Conservation (phyloP, 2,888 invertebrate species). For the Proisotoma minuta region DNA sequence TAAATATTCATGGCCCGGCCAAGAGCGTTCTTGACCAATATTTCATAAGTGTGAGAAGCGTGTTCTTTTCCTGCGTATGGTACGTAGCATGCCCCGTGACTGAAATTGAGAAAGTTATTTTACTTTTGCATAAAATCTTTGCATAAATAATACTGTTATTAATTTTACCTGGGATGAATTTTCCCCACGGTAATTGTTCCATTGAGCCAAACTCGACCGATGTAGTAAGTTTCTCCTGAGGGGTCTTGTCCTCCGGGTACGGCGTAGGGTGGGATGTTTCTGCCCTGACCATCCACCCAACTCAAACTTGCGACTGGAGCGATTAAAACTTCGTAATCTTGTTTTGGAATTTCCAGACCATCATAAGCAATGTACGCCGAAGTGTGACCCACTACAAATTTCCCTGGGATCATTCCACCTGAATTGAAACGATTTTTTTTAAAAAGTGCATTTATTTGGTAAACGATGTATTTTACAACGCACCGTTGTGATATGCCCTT, state of each 20-base stretch:
- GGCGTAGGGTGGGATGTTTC: slow-evolving; percentile 24
- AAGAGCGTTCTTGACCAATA: slow-evolving; percentile 30
- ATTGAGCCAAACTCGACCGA: slow-evolving; percentile 27
- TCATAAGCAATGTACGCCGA: slow-evolving; percentile 25
- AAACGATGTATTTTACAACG: no score
- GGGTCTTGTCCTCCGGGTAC: slow-evolving; percentile 27
- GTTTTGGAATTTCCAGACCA: slow-evolving; percentile 14
- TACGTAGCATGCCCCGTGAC: no score
- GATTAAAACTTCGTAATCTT: slow-evolving; percentile 21
- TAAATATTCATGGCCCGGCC: slow-evolving; percentile 31
- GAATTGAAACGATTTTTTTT: no score
- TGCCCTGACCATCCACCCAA: slow-evolving; percentile 28
- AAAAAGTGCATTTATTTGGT: no score
- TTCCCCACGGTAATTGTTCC: slow-evolving; percentile 36
- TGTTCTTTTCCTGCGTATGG: slow-evolving; percentile 34
- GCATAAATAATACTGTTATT: no score
- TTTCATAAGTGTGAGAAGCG: slow-evolving; percentile 26
- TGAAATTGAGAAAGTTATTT: background rate
- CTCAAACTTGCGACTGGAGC: slow-evolving; percentile 32
- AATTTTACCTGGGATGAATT: no score
- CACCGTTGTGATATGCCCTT: slow-evolving; percentile 14
- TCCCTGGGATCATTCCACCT: no score
- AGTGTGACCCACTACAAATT: slow-evolving; percentile 12
- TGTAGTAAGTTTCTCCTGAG: slow-evolving; percentile 26
- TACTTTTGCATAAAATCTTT: no score